Evolutionary conservation across 2,113 vertebrate genomes (phyloP), one percentile per base, ranked within the genome.

Genomic region (Lanius collurio): DNA sequence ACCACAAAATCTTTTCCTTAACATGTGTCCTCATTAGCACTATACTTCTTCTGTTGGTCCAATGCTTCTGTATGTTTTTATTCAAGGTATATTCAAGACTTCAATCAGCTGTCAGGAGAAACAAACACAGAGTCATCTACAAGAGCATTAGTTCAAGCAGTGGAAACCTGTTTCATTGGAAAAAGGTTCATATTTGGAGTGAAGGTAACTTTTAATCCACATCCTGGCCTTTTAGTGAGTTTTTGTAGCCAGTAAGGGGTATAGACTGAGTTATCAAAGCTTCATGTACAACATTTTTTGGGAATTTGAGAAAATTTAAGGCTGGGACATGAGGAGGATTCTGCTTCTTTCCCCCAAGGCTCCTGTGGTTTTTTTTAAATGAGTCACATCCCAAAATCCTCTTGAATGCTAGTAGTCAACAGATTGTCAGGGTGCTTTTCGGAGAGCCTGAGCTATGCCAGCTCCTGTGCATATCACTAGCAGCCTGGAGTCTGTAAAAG

Each of bases 131-230:
- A 94, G 73, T n/a, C 46, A 41, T 55, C 84, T 94, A 92, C 96
- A 44, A 95, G 88, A 68, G 69, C 89, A 0, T 85, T 99, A 75
- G 88, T 95, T 90, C 97, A 98, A 97, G 98, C 98, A 42, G 98
- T 98, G 28, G 97, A 99, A 96, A 87, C 92, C 39, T 98, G 98
- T 96, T 99, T 99, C 91, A 53, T 99, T 82, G 98, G 98, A 70
- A 98, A 91, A 96, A 98, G 76, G 69, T 98, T 99, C 96, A 68
- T 98, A 80, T 99, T 99, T 97, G 98, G 98, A 95, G 95, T 99
- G 46, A 98, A 98, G 98, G 98, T 99, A 97, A 98, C n/a, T 82
- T 73, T 26, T 87, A 89, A 64, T 56, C 27, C 15, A 75, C 4
- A 1, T 44, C 50, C 52, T 39, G 37, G 18, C 63, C 39, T 69